Base-by-base conservation (phyloP, 2,113 vertebrate species). In the Neogobius melanostomus region DNA sequence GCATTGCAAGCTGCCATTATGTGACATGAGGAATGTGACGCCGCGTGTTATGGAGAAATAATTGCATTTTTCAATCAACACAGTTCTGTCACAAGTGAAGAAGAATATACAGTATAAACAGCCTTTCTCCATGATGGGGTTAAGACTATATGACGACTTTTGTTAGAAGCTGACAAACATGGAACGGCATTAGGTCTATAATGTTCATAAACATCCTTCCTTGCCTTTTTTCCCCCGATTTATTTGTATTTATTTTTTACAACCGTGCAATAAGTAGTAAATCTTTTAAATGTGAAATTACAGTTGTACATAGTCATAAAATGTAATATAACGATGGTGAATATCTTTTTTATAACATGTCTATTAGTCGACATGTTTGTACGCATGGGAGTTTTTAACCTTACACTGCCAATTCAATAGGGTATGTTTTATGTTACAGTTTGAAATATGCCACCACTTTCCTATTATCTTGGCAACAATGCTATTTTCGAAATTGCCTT, bases 211-310 rank as follows among this genome's bases (percentile, higher is more conserved):
- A 66, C 69, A 63, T 51, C 57, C 49, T 68, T 61, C 59, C 67
- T 52, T 71, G 61, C 51, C 48, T 21, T 21, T 21, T 21, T 21
- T 21, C 21, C n/a, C n/a, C n/a, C n/a, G n/a, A n/a, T 21, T 21
- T 21, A 1, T 21, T 21, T 21, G n/a, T n/a, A n/a, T 21, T 21
- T 21, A 1, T 2, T 21, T 42, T 45, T 47, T 47, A 62, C 52
- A 68, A 53, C 62, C 28, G 60, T 0, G 7, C 47, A 5, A 28
- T 67, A 50, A 45, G 44, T 63, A 47, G n/a, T 69, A 44, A 6
- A 48, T 82, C 74, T 77, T 76, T 43, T 53, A 65, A 80, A 82
- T 86, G 57, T 76, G 75, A 78, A 45, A 70, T 70, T 66, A 43
- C n/a, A 69, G 46, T 69, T 66, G 48, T 11, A 52, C 9, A 36